phyloP scores from a whole-genome alignment of 2,113 vertebrate species.

The Dinomys branickii region DNA sequence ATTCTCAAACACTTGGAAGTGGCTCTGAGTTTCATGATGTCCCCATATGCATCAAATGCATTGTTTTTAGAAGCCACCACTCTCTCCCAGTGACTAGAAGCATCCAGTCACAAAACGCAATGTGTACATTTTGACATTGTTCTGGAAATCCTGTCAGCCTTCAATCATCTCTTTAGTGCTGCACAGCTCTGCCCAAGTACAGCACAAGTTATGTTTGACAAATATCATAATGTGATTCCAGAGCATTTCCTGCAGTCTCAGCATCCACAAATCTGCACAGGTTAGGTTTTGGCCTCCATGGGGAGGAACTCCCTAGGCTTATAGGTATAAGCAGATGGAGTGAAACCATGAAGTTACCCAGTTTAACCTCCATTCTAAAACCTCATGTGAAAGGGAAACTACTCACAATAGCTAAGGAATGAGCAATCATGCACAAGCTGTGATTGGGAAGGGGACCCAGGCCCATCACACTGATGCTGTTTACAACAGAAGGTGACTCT shows the following conservation, averaged over 20 bases:
- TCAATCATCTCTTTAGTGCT: background rate
- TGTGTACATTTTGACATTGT: conserved; percentile 65
- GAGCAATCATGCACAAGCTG: too few species aligned
- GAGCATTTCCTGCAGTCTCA: conserved; percentile 86
- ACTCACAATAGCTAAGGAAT: conserved; percentile 87
- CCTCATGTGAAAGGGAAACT: conserved; percentile 91
- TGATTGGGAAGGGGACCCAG: too few species aligned
- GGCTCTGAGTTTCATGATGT: conserved; percentile 68
- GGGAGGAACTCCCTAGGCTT: conserved; percentile 52
- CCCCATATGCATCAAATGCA: conserved; percentile 87
- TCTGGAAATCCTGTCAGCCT: rapidly evolving
- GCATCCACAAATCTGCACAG: conserved; percentile 88
- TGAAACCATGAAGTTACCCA: conserved; percentile 90
- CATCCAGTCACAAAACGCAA: conserved; percentile 92
- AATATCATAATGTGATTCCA: conserved; percentile 85
- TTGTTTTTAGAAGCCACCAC: conserved; percentile 89
- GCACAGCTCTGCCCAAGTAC: conserved; percentile 83
- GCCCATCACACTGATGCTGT: too few species aligned
- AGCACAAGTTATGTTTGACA: conserved; percentile 85
- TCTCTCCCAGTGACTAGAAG: conserved; percentile 90
- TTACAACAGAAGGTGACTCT: conserved; percentile 84
- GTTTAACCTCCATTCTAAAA: conserved; percentile 86
- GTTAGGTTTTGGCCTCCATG: conserved; percentile 59
- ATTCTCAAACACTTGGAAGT: too few species aligned
- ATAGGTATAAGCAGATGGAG: conserved; percentile 80